These are phyloP conservation scores for Xestia ashworthii DNA, from an alignment of 2,888 invertebrate species.

Conservation along the genomic window DNA sequence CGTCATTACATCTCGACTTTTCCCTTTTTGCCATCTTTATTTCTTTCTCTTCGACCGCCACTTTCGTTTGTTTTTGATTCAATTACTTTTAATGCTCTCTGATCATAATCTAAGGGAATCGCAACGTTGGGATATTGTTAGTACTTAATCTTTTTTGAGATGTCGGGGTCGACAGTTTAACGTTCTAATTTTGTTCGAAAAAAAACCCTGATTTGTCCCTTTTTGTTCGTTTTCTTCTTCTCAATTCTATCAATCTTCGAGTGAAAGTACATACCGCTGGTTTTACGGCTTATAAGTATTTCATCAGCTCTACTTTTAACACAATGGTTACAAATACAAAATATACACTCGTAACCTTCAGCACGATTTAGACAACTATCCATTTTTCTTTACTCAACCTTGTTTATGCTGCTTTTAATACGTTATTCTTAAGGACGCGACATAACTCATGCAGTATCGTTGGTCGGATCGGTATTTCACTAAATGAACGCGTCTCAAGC, in stretches of 20 bases:
- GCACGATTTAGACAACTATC: conserved; percentile 77
- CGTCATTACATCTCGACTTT: conserved; percentile 89
- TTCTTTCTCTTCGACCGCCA: conserved; percentile 82
- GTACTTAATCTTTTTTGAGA: conserved; percentile 70
- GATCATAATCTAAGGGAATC: conserved; percentile 76
- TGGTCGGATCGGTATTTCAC: conserved; percentile 87
- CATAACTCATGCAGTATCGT: conserved; percentile 88
- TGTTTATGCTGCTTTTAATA: conserved; percentile 79
- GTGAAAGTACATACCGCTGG: background rate
- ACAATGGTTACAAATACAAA: conserved; percentile 43
- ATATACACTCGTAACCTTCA: conserved; percentile 67
- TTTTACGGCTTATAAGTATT: background rate
- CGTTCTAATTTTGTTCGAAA: conserved; percentile 49
- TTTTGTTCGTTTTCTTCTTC: conserved; percentile 1
- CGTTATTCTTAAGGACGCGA: conserved; percentile 84
- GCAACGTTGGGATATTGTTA: conserved; percentile 73
- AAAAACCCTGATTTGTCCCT: conserved; percentile 14
- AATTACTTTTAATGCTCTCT: conserved; percentile 85
- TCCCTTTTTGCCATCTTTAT: conserved; percentile 84
- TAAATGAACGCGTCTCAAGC: conserved; percentile 87
- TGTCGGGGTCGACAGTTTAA: conserved; percentile 56
- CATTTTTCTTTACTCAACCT: conserved; percentile 79
- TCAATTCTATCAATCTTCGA: background rate
- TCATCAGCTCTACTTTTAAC: conserved; percentile 1
- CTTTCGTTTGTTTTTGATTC: conserved; percentile 89